These are phyloP conservation scores for Coendou prehensilis DNA, from an alignment of 2,797 vertebrate species.

Conservation along the genomic window DNA sequence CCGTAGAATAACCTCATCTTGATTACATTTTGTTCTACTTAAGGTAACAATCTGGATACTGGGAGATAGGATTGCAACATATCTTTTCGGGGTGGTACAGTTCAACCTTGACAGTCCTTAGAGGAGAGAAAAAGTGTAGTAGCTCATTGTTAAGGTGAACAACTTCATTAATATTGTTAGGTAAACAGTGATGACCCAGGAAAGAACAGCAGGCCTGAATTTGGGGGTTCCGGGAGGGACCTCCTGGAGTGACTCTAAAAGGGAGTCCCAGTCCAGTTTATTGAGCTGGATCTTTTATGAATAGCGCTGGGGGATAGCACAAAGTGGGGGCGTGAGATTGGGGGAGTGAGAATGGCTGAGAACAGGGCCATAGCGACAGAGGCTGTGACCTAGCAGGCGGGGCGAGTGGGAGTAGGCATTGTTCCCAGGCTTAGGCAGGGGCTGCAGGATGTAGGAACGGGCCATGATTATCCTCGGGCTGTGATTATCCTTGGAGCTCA, in stretches of 20 bases:
- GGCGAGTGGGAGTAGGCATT: not conserved
- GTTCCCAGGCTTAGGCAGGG: not conserved
- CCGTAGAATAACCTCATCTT: not conserved
- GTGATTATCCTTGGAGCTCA: not conserved
- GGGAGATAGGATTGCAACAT: not conserved
- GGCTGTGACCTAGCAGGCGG: not conserved
- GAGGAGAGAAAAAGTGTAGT: slow-evolving; percentile 3
- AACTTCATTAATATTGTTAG: not conserved
- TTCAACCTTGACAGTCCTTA: not conserved
- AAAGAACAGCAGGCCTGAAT: not conserved
- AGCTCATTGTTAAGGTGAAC: not conserved
- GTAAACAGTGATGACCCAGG: not conserved
- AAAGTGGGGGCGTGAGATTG: not conserved
- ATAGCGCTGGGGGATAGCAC: not conserved
- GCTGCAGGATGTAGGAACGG: not conserved
- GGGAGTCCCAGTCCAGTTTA: not conserved
- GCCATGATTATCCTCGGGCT: not conserved
- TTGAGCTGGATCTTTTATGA: not conserved
- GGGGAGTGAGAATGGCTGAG: not conserved
- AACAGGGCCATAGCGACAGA: not conserved
- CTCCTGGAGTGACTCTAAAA: not conserved
- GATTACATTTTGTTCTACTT: not conserved
- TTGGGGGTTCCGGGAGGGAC: not conserved
- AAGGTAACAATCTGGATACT: not conserved
- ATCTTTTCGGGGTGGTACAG: not conserved